A percentile compares a stretch with the other conserved stretches of the same genome.
Conservation (phyloP, 2,113 vertebrate genomes). For the Amia ocellicauda region DNA sequence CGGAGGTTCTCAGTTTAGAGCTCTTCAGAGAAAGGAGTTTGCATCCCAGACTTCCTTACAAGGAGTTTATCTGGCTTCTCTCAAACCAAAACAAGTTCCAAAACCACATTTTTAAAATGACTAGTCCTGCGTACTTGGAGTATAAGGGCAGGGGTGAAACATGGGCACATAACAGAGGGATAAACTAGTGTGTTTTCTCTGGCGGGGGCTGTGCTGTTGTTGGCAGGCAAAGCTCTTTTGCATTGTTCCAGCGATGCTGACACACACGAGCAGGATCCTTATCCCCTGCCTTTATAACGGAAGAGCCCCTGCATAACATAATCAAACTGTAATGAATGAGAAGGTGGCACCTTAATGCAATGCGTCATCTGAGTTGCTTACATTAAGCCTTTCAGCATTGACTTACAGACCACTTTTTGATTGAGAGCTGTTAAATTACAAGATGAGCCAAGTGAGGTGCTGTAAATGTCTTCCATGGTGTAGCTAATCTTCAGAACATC, state of each 20-base stretch:
- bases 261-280: neutral
- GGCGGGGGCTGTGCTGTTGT: neutral
- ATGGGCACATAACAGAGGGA: neutral
- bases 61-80: slow-evolving; percentile 61
- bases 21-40: slow-evolving; percentile 39
- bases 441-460: neutral
- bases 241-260: neutral
- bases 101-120: slow-evolving; percentile 4
- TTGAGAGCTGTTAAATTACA: neutral
- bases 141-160: neutral
- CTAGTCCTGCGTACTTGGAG: neutral
- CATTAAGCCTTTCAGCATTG: neutral
- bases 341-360: neutral
- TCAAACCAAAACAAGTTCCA: slow-evolving; percentile 22
- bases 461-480: too few relatives aligned
- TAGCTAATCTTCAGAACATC: neutral
- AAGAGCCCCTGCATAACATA: neutral
- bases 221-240: neutral
- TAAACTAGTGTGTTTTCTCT: slow-evolving; percentile 4
- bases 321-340: neutral
- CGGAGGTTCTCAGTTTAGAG: neutral
- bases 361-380: neutral
- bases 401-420: neutral
- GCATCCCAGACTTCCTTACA: slow-evolving; percentile 63
- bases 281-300: neutral